Base-by-base conservation (phyloP, 1,140 invertebrate genomes). In the Euura saliciscinereae region DNA sequence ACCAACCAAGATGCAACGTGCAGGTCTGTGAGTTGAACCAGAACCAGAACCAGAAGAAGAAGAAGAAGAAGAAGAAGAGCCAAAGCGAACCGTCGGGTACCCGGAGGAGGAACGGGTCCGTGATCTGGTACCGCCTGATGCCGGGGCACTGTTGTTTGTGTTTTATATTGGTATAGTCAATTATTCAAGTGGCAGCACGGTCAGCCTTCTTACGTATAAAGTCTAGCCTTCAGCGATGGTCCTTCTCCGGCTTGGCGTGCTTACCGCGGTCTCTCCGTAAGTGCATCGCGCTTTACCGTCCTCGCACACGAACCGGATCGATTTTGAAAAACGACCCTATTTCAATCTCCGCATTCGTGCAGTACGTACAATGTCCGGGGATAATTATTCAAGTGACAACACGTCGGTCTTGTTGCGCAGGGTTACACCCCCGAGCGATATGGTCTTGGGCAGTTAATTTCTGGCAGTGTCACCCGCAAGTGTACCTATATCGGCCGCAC, bases 141-240 rank as follows among this genome's bases (percentile, higher is more conserved):
- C 6, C 51, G 51, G 51, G 51, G 13, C 51, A n/a, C 66, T 67
- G 66, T 67, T 67, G 66, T 67, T 67, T 67, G 66, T 67, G 66
- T 67, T 67, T 67, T 67, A 67, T 67, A 67, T 67, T 11, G 43
- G 66, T 28, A 59, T 59, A 67, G 66, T 67, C 66, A 67, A 67
- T 67, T 67, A 44, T 67, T 67, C 28, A 44, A 67, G 66, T 67
- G 66, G 66, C 66, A 67, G 66, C 28, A 44, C 66, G 43, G 66
- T 67, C 66, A 67, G 66, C 66, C 66, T 67, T 44, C 43, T 67
- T 67, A 59, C 51, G 51, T 59, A 59, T 67, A 42, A 67, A 28
- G 13, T 67, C 66, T 44, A 67, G 66, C 66, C 66, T 59, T 59
- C 51, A 59, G 51, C 51, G 51, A 59, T n/a, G 51, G 51, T 59